These are phyloP conservation scores for Altica lythri DNA, from an alignment of 2,888 invertebrate species.

Conservation along the genomic window DNA sequence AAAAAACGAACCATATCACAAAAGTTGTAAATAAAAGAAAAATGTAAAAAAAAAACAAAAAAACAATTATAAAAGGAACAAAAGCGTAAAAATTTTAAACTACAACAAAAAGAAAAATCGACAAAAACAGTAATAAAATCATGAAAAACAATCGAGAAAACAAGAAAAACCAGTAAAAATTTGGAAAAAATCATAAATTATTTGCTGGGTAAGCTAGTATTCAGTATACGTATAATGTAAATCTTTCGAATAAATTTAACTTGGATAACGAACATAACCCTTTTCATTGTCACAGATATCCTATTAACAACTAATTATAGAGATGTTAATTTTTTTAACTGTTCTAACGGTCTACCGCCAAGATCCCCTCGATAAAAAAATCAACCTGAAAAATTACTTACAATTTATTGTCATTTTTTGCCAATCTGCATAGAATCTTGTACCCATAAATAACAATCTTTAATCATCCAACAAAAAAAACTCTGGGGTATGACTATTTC, in stretches of 20 bases:
- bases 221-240: neutral
- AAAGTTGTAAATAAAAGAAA: too few species aligned
- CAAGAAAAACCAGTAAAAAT: too few species aligned
- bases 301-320: slow-evolving; percentile 46
- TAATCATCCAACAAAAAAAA: slow-evolving; percentile 38
- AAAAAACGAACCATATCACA: too few species aligned
- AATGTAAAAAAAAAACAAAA: too few species aligned
- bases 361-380: slow-evolving; percentile 33
- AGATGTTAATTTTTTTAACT: slow-evolving; percentile 44
- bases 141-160: too few species aligned
- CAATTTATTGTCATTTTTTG: slow-evolving; percentile 50
- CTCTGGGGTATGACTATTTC: slow-evolving; percentile 47
- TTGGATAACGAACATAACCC: neutral
- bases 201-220: too few species aligned
- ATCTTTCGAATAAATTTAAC: neutral
- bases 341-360: slow-evolving; percentile 40
- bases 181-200: too few species aligned
- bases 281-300: slow-evolving; percentile 3
- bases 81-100: too few species aligned
- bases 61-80: too few species aligned
- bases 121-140: too few species aligned
- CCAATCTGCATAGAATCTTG: slow-evolving; percentile 36
- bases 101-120: too few species aligned
- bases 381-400: slow-evolving; percentile 51
- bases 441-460: slow-evolving; percentile 32